Evolutionary conservation across 2,113 vertebrate species (phyloP), one percentile per base, ranked within the genome.

Genomic region (Picathartes gymnocephalus): DNA sequence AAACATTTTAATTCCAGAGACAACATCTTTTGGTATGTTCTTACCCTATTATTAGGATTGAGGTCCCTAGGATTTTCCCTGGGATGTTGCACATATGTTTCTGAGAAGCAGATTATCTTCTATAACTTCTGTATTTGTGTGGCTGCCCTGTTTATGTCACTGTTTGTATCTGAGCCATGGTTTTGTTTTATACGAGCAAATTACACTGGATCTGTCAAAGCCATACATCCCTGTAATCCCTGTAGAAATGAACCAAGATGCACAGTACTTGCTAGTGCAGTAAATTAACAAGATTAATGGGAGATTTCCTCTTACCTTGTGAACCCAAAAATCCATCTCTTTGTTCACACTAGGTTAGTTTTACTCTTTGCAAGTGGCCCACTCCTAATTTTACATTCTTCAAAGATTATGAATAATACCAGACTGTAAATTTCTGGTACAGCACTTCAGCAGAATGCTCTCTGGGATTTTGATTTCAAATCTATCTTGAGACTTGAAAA

Each of bases 231-330:
- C 27, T 8, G 4, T 70, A 72, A 70, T 64, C 73, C 66, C 70
- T 54, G 35, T 61, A 80, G 73, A 89, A 81, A 92, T n/a, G 16
- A 91, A 77, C 16, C 0, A 1, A 81, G 33, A 69, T 73, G 31
- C 27, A 25, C 28, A 64, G 61, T 33, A 47, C 15, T 91, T 89
- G 51, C 20, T 74, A 69, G 39, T n/a, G 57, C 60, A 90, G 54
- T 86, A 95, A 96, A 92, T 90, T 88, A 92, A 54, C 22, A 88
- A 85, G 60, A 95, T 81, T 65, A 86, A 93, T 78, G 35, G 51
- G 23, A 92, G 35, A 62, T 68, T 87, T 86, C 61, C 69, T 94
- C 71, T 92, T 93, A 71, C 44, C 47, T 83, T 60, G 42, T 90
- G 71, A 95, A 92, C 15, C 39, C 17, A 40, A 74, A 92, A 81